phyloP scores from a whole-genome alignment of 2,888 invertebrate species.

The Chrysodeixis includens region DNA sequence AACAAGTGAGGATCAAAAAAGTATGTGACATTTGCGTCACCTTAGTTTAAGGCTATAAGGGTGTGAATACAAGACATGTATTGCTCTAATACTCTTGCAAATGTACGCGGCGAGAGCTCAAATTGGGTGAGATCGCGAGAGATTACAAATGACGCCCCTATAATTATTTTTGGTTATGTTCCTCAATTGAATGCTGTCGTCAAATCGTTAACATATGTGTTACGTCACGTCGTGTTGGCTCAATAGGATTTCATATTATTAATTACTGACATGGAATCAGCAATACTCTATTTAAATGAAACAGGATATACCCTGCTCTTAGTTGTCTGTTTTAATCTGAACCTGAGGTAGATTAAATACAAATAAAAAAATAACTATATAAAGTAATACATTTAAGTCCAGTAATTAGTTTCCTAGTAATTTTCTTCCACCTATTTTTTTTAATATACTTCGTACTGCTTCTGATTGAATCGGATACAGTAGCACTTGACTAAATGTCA shows the following conservation, averaged over 20 bases:
- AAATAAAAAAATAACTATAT: too few relatives aligned
- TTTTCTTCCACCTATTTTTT: too few relatives aligned
- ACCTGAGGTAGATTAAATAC: too few relatives aligned
- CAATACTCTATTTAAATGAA: neutral
- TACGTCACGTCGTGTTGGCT: neutral
- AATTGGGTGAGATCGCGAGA: neutral
- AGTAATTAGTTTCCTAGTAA: too few relatives aligned
- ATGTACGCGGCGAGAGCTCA: neutral
- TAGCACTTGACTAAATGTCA: too few relatives aligned
- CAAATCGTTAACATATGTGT: neutral
- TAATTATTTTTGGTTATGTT: neutral
- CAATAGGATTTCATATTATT: neutral
- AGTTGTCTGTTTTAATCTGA: neutral
- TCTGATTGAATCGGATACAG: too few relatives aligned
- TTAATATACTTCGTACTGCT: too few relatives aligned
- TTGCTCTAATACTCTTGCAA: neutral
- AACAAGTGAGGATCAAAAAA: too few relatives aligned
- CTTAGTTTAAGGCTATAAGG: neutral
- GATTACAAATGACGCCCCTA: constrained; percentile 1
- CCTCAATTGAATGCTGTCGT: neutral
- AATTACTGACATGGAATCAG: neutral
- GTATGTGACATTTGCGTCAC: too few relatives aligned
- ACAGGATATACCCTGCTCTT: neutral
- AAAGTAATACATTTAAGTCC: too few relatives aligned
- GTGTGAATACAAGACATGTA: neutral